Conservation (phyloP, 23 tunicate genomes). For the Styela clava region DNA sequence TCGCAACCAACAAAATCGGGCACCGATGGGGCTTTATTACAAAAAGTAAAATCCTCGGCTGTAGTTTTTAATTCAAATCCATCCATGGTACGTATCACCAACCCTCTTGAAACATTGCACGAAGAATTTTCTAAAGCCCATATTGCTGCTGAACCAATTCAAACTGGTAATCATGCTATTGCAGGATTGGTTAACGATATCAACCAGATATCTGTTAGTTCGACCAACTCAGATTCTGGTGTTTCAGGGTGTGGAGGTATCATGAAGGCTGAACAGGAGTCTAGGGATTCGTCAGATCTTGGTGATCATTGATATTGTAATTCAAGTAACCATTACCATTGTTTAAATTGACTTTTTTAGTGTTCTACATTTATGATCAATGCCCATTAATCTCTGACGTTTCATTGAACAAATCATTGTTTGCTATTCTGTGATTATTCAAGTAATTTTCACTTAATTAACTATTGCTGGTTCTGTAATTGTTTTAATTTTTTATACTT, state of each 20-base stretch:
- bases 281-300: background rate
- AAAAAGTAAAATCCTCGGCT: background rate
- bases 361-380: too few relatives aligned
- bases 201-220: background rate
- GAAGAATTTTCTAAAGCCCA: background rate
- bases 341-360: too few relatives aligned
- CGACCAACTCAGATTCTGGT: background rate
- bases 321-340: too few relatives aligned
- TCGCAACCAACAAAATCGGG: background rate
- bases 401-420: too few relatives aligned
- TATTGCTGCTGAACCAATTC: background rate
- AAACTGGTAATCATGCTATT: background rate
- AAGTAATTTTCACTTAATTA: too few relatives aligned
- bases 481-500: too few relatives aligned
- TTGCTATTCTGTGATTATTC: too few relatives aligned
- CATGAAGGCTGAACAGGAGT: background rate
- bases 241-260: background rate
- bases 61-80: background rate
- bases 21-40: background rate
- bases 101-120: background rate
- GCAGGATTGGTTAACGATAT: background rate
- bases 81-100: background rate
- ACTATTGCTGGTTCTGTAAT: too few relatives aligned
- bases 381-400: too few relatives aligned
- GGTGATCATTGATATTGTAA: background rate